Evolutionary conservation across 2,113 vertebrate species (phyloP), one percentile per base, ranked within the genome.

Genomic region (Galeopterus variegatus): DNA sequence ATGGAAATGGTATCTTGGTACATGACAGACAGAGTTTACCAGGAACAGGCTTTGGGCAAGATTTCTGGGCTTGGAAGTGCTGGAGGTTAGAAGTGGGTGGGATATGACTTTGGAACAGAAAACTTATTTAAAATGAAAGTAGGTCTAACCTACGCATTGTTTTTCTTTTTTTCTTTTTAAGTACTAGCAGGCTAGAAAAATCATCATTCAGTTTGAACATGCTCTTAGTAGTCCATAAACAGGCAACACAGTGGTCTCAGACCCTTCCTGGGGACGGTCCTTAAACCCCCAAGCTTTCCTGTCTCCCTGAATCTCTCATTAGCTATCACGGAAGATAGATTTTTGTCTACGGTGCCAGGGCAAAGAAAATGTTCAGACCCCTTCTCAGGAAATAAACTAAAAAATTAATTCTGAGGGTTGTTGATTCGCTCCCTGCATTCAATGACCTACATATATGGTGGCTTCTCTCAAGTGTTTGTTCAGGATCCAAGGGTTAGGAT

Each of bases 71-170:
- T 64, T 75, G 52, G 28, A 26, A 26, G 18, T 67, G 13, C 6
- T 28, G 56, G 18, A 81, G 56, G 14, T 89, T 84, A 88, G 81
- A 36, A 1, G 11, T 50, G 11, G 28, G n/a, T 2, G 52, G 23
- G 21, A 58, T 56, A 60, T 65, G 11, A 73, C 19, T 90, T 86
- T 60, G 65, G 93, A 77, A 62, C 23, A 65, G 33, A 91, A 88
- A 80, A 84, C 31, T 28, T 48, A 28, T 94, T 87, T 67, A 60
- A 97, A 93, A 82, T 89, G 28, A 86, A 86, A 73, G 36, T 77
- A 67, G 10, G 33, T 41, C 21, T 62, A 45, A 52, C 18, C 12
- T 86, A 31, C 10, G 12, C 23, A 8, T 77, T 88, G 21, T 41
- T 83, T 87, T 92, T 73, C 24, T 75, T 48, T n/a, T 79, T 79